These are phyloP conservation scores for Irena cyanogastra DNA, from an alignment of 2,113 vertebrate genomes.

Conservation along the genomic window DNA sequence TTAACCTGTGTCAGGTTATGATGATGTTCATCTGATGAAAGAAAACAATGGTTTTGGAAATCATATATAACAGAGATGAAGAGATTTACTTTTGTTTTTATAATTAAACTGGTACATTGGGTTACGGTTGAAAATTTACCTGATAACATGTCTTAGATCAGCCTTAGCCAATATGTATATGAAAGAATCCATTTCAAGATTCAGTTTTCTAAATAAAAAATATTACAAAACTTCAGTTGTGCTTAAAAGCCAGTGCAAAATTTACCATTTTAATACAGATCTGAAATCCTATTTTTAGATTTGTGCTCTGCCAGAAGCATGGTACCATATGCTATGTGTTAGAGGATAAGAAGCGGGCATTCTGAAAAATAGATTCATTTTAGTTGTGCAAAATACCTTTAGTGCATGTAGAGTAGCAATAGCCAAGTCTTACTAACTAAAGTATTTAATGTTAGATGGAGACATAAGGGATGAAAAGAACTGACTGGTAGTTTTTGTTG, in stretches of 20 bases:
- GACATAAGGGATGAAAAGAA: not conserved
- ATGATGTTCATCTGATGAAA: not conserved
- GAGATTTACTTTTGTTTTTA: not conserved
- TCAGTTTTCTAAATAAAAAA: constrained; percentile 31
- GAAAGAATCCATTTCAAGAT: not conserved
- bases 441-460: not conserved
- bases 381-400: not conserved
- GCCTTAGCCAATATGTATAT: not conserved
- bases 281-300: constrained; percentile 67
- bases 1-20: not conserved
- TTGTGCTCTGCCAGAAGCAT: constrained; percentile 47
- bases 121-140: not conserved
- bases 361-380: constrained; percentile 49
- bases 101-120: not conserved
- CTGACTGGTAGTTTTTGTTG: not conserved
- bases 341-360: constrained; percentile 26
- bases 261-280: constrained; percentile 39
- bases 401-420: not conserved
- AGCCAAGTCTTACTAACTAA: not conserved
- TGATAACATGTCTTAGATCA: not conserved
- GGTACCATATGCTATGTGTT: constrained; percentile 64
- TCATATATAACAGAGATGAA: not conserved
- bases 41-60: not conserved
- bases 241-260: not conserved
- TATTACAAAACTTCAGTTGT: not conserved